Conservation (phyloP, 2,888 invertebrate genomes). For the Xiphydria camelus region DNA sequence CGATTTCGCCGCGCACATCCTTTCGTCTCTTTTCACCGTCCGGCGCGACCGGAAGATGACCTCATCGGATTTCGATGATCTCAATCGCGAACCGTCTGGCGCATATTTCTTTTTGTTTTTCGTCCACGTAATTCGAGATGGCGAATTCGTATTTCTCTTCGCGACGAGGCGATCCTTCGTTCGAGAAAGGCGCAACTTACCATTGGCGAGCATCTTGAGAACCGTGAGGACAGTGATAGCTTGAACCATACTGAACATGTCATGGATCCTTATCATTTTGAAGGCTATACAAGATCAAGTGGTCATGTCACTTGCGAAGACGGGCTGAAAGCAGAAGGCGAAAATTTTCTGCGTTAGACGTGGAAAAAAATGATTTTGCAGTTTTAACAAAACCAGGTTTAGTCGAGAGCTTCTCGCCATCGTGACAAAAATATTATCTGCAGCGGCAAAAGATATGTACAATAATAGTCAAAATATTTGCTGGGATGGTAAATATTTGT, state of each 20-base stretch:
- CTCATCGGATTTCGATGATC: too few relatives aligned
- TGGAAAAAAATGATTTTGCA: not conserved
- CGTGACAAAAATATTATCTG: too few relatives aligned
- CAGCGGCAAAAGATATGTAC: too few relatives aligned
- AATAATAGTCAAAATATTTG: too few relatives aligned
- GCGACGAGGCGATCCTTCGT: too few relatives aligned
- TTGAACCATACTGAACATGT: constrained; percentile 74
- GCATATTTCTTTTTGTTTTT: too few relatives aligned
- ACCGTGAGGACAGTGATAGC: constrained; percentile 83
- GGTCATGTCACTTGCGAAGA: constrained; percentile 46
- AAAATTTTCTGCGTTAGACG: not conserved
- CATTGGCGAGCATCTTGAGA: constrained; percentile 79
- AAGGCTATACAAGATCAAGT: constrained; percentile 42
- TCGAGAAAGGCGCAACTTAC: too few relatives aligned
- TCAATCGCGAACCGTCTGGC: too few relatives aligned
- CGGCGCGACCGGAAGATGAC: too few relatives aligned
- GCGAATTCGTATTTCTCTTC: constrained; percentile 26
- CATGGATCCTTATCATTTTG: constrained; percentile 66
- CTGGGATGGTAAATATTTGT: too few relatives aligned
- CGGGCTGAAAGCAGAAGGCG: constrained; percentile 27
- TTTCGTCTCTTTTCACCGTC: not conserved
- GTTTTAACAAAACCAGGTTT: not conserved
- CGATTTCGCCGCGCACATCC: not conserved
- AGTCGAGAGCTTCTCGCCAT: too few relatives aligned
- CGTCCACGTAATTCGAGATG: too few relatives aligned